Base-by-base conservation (phyloP, 2,113 vertebrate species). In the Callipepla squamata region DNA sequence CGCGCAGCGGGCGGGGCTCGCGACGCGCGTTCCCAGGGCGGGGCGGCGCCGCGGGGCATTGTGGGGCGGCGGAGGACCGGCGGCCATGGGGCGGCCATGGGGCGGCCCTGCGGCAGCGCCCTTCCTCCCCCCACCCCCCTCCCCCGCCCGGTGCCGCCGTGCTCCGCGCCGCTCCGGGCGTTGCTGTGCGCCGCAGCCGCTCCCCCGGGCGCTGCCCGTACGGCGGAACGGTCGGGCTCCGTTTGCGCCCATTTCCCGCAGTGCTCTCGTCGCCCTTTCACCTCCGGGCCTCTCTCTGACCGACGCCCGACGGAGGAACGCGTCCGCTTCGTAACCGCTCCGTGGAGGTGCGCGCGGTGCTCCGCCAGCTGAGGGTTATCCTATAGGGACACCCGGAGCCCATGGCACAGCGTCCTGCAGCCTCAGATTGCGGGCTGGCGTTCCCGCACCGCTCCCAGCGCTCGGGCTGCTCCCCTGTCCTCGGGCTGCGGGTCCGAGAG, bases 41-140 rank as follows among this genome's bases (percentile, higher is more conserved):
- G 63, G 85, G 77, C 50, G 84, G 57, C 67, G 34, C 38, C 42
- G 93, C 81, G 3, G 28, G 28, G 94, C 61, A 92, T 87, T 92
- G 57, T 96, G 96, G 94, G 79, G 45, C 73, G 83, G 55, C 66
- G 96, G 88, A 77, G 82, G 92, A 69, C 30, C 62, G 91, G 94
- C 75, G 91, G 59, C 8, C 13, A 5, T 88, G 36, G 36, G 91
- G 94, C 75, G 91, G 59, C 8, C 13, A 5, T 88, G 89, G 96
- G 69, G 36, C 58, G 42, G 32, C n/a, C n/a, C 51, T 28, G 51
- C 50, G 50, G 50, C 50, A 28, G n/a, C 13, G n/a, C n/a, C 58
- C 34, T 22, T 22, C 58, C 58, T 13, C 34, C 8, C 8, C 5
- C n/a, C 17, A 16, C 55, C 30, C 30, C 20, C n/a, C 30, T 17